Base-by-base conservation (phyloP, 2,113 vertebrate genomes). In the Candoia aspera region DNA sequence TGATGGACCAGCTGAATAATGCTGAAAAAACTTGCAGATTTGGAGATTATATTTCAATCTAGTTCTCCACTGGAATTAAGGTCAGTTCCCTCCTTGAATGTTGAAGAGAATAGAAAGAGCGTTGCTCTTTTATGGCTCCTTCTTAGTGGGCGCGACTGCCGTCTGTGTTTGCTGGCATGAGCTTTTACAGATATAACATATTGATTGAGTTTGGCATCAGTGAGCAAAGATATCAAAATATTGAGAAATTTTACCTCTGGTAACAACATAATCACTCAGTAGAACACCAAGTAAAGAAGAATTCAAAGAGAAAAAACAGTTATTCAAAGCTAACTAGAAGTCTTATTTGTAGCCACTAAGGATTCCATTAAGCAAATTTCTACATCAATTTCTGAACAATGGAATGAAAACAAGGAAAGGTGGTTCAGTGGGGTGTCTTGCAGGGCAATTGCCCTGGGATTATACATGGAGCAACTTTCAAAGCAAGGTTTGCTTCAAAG, bases 151-250 rank as follows among this genome's bases (percentile, higher is more conserved):
- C 2, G 0, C 11, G 11, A 46, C 57, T 58, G 64, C 64, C 91
- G 83, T 59, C 86, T 91, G 91, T 91, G 64, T 8, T 88, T 79
- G 5, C 58, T 88, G 90, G 90, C 85, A 58, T 73, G n/a, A 23
- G 64, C 26, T 87, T 88, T 91, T 88, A 12, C 9, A 83, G 86
- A 11, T 21, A n/a, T 79, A 91, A 49, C 49, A 88, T n/a, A 46
- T 33, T 88, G 54, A 64, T 57, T 87, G 58, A 12, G 49, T 57
- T 87, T 91, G 23, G 58, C n/a, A 46, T 84, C 83, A 42, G 37
- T 84, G 73, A 90, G 37, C 60, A 79, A 87, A 64, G 23, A 91
- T 62, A 73, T 68, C 84, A 68, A 91, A 86, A 83, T 26, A 90
- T 46, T 55, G 33, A 58, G 37, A 60, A 58, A 46, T 42, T 26